These are phyloP conservation scores for Cydia fagiglandana DNA, from an alignment of 1,140 invertebrate species.

Conservation along the genomic window DNA sequence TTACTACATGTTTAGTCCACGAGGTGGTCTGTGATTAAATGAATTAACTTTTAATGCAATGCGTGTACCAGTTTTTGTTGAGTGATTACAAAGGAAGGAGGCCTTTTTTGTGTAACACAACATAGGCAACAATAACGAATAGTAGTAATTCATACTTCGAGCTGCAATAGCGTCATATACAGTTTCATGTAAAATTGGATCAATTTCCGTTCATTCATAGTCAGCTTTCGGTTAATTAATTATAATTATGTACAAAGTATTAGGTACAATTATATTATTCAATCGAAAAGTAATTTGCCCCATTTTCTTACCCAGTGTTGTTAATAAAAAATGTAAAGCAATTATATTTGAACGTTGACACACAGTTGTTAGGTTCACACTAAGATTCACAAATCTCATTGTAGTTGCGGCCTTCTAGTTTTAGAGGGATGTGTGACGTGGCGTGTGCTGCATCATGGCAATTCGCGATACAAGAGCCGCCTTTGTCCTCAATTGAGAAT, in stretches of 20 bases:
- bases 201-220: too few species aligned
- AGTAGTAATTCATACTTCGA: too few species aligned
- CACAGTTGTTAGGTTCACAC: not conserved
- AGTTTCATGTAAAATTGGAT: too few species aligned
- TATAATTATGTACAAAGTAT: not conserved
- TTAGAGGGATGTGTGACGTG: not conserved
- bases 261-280: too few species aligned
- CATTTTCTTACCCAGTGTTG: too few species aligned
- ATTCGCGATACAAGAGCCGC: conserved; percentile 36
- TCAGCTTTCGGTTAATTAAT: not conserved
- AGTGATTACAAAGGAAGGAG: not conserved
- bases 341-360: not conserved
- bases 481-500: conserved; percentile 45
- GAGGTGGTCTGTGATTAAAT: not conserved
- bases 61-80: too few species aligned
- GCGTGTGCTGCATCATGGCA: conserved; percentile 36
- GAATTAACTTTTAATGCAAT: not conserved
- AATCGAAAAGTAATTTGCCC: too few species aligned
- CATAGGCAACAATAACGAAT: not conserved
- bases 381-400: not conserved
- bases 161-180: too few species aligned
- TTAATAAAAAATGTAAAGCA: too few species aligned
- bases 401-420: not conserved
- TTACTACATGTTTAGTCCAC: not conserved
- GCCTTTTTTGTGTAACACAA: not conserved